Percentiles rank a stretch among this genome's conserved stretches.
phyloP scores from a whole-genome alignment of 2,797 vertebrate species.

The Ceryle rudis region DNA sequence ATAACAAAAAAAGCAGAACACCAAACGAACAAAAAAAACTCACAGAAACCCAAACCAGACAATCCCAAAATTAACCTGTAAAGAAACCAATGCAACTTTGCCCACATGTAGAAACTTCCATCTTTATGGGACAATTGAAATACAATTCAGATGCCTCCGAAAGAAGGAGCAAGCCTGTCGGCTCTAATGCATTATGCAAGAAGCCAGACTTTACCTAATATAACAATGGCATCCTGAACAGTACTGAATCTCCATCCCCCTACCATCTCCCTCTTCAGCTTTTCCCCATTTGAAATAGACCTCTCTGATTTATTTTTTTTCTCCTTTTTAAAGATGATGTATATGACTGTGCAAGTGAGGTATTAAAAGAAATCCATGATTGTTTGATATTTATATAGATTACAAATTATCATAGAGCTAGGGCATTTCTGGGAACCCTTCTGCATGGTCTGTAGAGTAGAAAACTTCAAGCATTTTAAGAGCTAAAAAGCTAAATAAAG shows the following conservation, averaged over 20 bases:
- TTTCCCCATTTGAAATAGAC: neutral
- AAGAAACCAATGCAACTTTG: neutral
- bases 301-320: neutral
- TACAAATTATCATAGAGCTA: neutral
- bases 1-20: neutral
- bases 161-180: neutral
- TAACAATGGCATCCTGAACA: neutral
- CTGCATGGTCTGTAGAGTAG: neutral
- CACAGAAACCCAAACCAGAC: neutral
- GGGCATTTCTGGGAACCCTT: neutral
- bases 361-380: neutral
- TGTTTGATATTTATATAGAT: neutral
- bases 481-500: neutral
- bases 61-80: neutral
- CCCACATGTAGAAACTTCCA: neutral
- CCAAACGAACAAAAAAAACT: neutral
- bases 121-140: neutral
- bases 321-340: neutral
- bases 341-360: neutral
- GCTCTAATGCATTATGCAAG: neutral
- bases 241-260: neutral
- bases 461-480: neutral
- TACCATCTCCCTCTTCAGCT: neutral
- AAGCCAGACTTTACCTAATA: constrained; percentile 7
- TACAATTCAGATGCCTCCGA: neutral